These are phyloP conservation scores for Lepidurus arcticus DNA, from an alignment of 1,140 invertebrate species.

Conservation along the genomic window DNA sequence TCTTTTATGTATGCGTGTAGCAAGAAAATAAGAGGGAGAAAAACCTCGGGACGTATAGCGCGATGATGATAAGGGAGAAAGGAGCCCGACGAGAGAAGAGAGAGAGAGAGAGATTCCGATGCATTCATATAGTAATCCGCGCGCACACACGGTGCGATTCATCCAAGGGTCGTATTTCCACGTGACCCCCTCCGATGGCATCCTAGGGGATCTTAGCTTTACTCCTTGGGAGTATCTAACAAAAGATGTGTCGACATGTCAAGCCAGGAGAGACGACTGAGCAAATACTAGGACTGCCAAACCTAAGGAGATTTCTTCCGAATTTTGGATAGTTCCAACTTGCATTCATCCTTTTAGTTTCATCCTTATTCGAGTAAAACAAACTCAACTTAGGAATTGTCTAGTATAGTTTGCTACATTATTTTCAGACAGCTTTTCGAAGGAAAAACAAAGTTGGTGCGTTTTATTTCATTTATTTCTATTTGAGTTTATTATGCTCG, in stretches of 20 bases:
- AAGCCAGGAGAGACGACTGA: constrained; percentile 16
- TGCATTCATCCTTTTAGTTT: too few species aligned
- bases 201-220: constrained; percentile 12
- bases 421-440: too few species aligned
- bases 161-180: constrained; percentile 19
- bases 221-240: neutral
- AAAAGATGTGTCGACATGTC: constrained; percentile 21
- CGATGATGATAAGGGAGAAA: neutral
- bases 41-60: neutral
- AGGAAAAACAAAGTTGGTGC: neutral
- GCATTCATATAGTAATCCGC: constrained; percentile 21
- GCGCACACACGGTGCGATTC: constrained; percentile 20
- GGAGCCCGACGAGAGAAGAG: neutral
- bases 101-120: constrained; percentile 16
- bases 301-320: neutral
- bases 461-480: neutral
- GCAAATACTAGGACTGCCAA: constrained; percentile 3
- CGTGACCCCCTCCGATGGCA: constrained; percentile 12
- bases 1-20: constrained; percentile 23
- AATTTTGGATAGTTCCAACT: neutral
- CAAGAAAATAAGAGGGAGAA: neutral
- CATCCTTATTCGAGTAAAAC: too few species aligned
- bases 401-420: too few species aligned
- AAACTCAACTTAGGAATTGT: too few species aligned
- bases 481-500: neutral